Percentiles rank a stretch among this genome's conserved stretches.
phyloP scores from a whole-genome alignment of 2,113 vertebrate genomes.

The Oreochromis niloticus region DNA sequence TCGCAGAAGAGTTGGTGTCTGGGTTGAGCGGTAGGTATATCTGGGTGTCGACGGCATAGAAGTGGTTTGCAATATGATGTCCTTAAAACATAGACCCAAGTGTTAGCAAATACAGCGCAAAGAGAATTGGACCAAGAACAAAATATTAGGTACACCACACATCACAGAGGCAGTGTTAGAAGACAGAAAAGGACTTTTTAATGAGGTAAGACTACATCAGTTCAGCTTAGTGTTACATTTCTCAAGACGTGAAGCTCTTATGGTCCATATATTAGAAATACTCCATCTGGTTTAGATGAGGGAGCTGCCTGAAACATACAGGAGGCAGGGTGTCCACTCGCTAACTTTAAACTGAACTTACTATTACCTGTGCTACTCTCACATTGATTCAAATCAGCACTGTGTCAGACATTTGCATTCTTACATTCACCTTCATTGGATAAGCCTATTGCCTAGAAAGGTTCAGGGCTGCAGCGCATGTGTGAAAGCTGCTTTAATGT shows the following conservation, averaged over 20 bases:
- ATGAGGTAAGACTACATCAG: not conserved
- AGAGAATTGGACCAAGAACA: not conserved
- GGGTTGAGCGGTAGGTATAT: not conserved
- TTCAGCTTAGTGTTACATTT: not conserved
- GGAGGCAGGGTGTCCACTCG: accelerated
- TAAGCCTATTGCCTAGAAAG: not conserved
- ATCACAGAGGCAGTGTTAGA: not conserved
- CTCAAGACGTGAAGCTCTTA: not conserved
- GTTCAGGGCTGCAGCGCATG: not conserved
- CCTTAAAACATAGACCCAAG: not conserved
- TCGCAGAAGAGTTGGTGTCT: not conserved
- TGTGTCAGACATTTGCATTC: not conserved
- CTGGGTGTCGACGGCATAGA: not conserved
- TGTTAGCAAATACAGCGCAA: not conserved
- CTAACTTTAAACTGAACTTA: not conserved
- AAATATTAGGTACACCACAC: not conserved
- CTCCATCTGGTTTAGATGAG: not conserved
- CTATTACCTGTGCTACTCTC: not conserved
- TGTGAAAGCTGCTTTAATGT: not conserved
- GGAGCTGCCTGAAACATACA: not conserved
- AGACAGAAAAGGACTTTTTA: not conserved
- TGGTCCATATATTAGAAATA: not conserved
- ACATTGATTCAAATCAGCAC: not conserved
- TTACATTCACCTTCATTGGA: not conserved
- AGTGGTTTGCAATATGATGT: not conserved